phyloP scores from a whole-genome alignment of 1,140 invertebrate genomes.

The Chrysomallon squamiferum region DNA sequence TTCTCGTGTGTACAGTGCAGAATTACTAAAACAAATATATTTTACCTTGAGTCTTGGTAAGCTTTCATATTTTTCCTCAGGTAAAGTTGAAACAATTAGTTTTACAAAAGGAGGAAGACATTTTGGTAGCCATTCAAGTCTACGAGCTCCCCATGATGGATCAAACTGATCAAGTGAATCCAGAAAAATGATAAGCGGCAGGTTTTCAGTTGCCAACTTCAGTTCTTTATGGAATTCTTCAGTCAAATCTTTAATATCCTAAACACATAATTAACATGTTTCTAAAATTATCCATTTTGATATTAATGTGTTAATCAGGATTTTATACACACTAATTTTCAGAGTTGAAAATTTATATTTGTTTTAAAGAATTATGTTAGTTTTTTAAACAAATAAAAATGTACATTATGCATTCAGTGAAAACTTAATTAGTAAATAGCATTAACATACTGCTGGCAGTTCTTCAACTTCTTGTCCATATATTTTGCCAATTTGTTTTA shows the following conservation, averaged over 20 bases:
- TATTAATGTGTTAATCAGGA: too few species aligned
- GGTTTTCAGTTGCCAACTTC: not conserved
- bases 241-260: constrained; percentile 21
- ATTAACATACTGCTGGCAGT: not conserved
- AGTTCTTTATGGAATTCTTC: constrained; percentile 14
- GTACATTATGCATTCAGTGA: too few species aligned
- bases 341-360: too few species aligned
- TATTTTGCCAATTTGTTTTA: constrained; percentile 14
- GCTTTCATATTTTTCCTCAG: constrained; percentile 43
- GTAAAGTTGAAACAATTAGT: constrained; percentile 74
- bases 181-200: constrained; percentile 38
- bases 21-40: too few species aligned
- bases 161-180: constrained; percentile 54
- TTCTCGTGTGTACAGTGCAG: too few species aligned
- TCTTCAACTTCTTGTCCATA: not conserved
- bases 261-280: too few species aligned
- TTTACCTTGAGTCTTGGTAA: constrained; percentile 46
- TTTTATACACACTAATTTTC: too few species aligned
- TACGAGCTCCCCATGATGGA: constrained; percentile 26
- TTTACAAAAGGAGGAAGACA: constrained; percentile 41
- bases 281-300: too few species aligned
- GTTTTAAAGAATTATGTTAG: too few species aligned
- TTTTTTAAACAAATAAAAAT: too few species aligned
- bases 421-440: too few species aligned
- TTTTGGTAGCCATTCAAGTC: constrained; percentile 42